Percentiles rank a stretch among this genome's conserved stretches.
Conservation (phyloP, 2,888 invertebrate genomes). For the Eupithecia vulgata region DNA sequence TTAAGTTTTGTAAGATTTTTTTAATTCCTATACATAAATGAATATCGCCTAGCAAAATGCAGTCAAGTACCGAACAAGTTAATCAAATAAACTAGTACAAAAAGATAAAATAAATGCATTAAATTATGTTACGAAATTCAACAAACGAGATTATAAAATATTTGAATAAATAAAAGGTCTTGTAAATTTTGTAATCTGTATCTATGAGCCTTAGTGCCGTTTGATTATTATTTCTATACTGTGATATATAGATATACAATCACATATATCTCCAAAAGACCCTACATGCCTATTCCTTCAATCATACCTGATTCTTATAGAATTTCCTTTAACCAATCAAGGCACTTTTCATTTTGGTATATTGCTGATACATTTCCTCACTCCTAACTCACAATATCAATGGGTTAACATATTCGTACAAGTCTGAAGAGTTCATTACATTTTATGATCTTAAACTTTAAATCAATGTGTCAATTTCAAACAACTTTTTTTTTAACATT, state of each 20-base stretch:
- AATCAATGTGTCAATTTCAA: slow-evolving; percentile 52
- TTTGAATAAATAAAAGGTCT: slow-evolving; percentile 59
- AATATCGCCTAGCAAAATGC: slow-evolving; percentile 28
- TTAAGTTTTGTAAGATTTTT: not conserved
- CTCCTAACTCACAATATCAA: slow-evolving; percentile 80
- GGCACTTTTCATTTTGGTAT: slow-evolving; percentile 83
- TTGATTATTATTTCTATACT: slow-evolving; percentile 84
- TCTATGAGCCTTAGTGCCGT: slow-evolving; percentile 76
- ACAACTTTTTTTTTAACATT: slow-evolving; percentile 26
- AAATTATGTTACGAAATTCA: slow-evolving; percentile 75
- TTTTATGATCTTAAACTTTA: slow-evolving; percentile 63
- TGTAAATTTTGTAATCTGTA: slow-evolving; percentile 70
- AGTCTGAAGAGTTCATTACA: slow-evolving; percentile 71
- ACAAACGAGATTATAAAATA: slow-evolving; percentile 71
- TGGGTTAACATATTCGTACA: slow-evolving; percentile 71
- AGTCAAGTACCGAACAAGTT: slow-evolving; percentile 65
- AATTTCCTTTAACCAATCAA: slow-evolving; percentile 68
- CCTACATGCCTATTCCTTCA: slow-evolving; percentile 57
- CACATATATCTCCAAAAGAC: slow-evolving; percentile 59
- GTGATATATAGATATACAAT: slow-evolving; percentile 84
- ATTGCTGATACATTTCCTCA: slow-evolving; percentile 83
- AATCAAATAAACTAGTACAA: slow-evolving; percentile 74
- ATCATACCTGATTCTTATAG: slow-evolving; percentile 66
- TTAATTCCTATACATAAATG: slow-evolving; percentile 6
- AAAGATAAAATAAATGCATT: slow-evolving; percentile 83